Evolutionary conservation across 2,797 vertebrate species (phyloP).

Genomic region (Scolopax rusticola): DNA sequence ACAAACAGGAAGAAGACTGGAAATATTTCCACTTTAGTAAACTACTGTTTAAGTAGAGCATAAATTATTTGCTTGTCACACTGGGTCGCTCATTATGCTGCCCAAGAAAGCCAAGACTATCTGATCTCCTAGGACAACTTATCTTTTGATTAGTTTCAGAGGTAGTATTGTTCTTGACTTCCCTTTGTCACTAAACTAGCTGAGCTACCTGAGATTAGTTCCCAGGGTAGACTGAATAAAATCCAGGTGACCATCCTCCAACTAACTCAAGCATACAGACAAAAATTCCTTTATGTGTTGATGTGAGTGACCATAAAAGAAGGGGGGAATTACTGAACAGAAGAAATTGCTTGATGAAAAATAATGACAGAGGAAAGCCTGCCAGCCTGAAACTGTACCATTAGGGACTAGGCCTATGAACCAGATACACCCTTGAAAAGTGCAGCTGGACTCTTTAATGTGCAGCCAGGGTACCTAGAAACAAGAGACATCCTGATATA

Average conservation of each 20-base stretch:
- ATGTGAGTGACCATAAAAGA: background rate
- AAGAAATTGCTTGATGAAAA: background rate
- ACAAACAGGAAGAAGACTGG: background rate
- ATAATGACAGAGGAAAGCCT: background rate
- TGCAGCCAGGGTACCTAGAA: background rate
- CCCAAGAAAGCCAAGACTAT: background rate
- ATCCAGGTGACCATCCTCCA: background rate
- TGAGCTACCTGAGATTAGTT: background rate
- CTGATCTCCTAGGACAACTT: background rate
- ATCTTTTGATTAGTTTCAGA: background rate
- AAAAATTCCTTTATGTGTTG: background rate
- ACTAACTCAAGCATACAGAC: background rate
- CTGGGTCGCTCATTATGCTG: background rate
- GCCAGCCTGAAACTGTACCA: background rate
- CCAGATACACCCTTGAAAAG: background rate
- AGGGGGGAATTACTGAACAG: background rate
- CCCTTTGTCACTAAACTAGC: background rate
- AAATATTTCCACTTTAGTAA: fast-evolving
- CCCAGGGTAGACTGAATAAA: background rate
- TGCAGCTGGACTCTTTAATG: too few species aligned
- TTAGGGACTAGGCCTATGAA: background rate
- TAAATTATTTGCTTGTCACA: background rate
- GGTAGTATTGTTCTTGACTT: background rate
- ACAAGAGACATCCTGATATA: background rate
- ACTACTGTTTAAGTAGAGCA: background rate